Base-by-base conservation (phyloP, 2,888 invertebrate genomes). In the Strigamia maritima region DNA sequence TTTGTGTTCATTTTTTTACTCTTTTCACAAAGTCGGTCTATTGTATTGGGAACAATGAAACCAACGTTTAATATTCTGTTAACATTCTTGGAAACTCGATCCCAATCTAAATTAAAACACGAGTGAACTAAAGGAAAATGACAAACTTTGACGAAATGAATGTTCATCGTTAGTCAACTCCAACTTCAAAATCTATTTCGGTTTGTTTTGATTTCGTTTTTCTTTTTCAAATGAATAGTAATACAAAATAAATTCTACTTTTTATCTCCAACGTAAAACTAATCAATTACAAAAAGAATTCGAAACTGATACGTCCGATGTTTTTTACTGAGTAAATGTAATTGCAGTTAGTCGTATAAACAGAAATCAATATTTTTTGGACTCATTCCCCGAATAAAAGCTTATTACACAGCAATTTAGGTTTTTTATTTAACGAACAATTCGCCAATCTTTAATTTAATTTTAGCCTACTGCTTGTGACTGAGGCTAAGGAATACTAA, bases 21-120 rank as follows among this genome's bases (percentile, higher is more conserved):
- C 60, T 24, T 60, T 60, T 60, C 60, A 60, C 24, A 24, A 44
- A 60, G 60, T 60, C 60, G 60, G 60, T 60, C 60, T 60, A 60
- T 60, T 60, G 60, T 60, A 60, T 60, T 7, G 60, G 60, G 60
- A 60, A 60, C 60, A 60, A 60, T 60, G 60, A 60, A 60, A 60
- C 60, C 60, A 60, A 60, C 60, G 60, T 60, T 60, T 60, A 60
- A 60, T 60, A 60, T 60, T 60, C 60, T 60, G 60, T 60, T 60
- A 60, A 60, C 60, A 60, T 60, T 60, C 60, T 60, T 60, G 60
- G 60, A 60, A 60, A 60, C 60, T 60, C 60, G 60, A 60, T 60
- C 60, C 44, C 60, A 19, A 60, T 60, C 60, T 60, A 60, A 60
- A 60, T 60, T 60, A 60, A 19, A 60, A 60, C 22, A 24, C 19